Evolutionary conservation across 23 tunicate species (phyloP).

Genomic region (Oikopleura albicans): DNA sequence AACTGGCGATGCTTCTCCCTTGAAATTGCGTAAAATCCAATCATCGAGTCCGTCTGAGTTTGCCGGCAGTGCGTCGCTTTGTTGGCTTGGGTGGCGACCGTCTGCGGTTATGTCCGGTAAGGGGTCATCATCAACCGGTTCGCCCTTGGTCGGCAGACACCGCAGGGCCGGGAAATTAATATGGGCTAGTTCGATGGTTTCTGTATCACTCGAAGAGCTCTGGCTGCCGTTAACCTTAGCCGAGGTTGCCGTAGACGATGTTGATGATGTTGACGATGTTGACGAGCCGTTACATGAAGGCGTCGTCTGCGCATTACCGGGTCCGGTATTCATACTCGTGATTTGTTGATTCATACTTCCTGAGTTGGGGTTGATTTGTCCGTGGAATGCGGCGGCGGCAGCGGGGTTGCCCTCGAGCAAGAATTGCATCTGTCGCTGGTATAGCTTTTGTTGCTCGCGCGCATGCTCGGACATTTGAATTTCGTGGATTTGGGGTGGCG

Average conservation of each 20-base stretch:
- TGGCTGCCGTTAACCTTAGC: too few relatives aligned
- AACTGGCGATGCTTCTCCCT: not conserved
- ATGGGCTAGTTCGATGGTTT: not conserved
- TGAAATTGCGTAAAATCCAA: constrained; percentile 5
- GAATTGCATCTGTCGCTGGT: constrained; percentile 15
- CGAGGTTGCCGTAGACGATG: not conserved
- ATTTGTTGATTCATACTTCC: too few relatives aligned
- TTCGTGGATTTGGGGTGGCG: not conserved
- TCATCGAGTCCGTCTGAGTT: not conserved
- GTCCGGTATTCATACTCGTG: too few relatives aligned
- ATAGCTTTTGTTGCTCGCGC: not conserved
- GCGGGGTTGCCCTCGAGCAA: not conserved
- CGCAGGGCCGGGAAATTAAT: not conserved
- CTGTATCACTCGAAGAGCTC: not conserved
- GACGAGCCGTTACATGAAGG: too few relatives aligned
- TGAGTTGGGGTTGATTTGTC: not conserved
- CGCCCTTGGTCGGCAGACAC: not conserved
- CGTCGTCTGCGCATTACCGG: too few relatives aligned
- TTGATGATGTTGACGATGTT: too few relatives aligned
- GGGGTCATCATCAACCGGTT: not conserved
- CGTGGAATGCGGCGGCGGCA: not conserved
- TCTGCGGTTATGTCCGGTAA: not conserved
- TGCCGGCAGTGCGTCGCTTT: not conserved
- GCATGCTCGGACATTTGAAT: not conserved
- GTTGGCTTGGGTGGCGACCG: not conserved